Evolutionary conservation across 2,888 invertebrate genomes (phyloP), one percentile per base, ranked within the genome.

Genomic region (Eupithecia abbreviata): DNA sequence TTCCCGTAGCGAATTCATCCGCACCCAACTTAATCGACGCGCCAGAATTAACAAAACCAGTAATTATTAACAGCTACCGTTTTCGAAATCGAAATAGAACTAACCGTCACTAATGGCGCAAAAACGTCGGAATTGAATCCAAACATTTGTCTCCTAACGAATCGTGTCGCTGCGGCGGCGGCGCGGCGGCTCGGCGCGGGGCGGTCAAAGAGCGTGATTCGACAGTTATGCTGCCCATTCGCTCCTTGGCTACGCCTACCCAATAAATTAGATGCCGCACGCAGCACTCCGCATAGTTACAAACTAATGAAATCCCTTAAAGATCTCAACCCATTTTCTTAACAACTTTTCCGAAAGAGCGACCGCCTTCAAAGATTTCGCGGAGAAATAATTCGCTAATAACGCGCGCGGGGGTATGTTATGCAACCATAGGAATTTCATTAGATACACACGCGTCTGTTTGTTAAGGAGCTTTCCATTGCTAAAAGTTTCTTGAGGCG

Each of bases 401-500:
- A 93, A 93, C 94, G 93, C 89, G 88, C 89, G 84, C 91, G 89
- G 93, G 93, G 92, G 91, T 92, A 93, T 92, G 94, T 93, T 94
- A 94, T 94, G 95, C 94, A 94, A 95, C 95, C 95, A 94, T 94
- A 93, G 94, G 95, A 95, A 95, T 95, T 95, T 95, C 95, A 95
- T 95, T 95, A 95, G 93, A 95, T 94, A 95, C 94, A 95, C 94
- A 94, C 95, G 93, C 92, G 94, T 94, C 90, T 95, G 95, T 95
- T 95, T 95, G 95, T 93, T 95, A 95, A 95, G 95, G 93, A 94
- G 94, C 94, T 94, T 95, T 94, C 95, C 94, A 95, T 94, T 95
- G 95, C 94, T 94, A 95, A 95, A 95, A 95, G 95, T 95, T 95
- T 95, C 95, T 95, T 95, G 94, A 95, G 94, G 95, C 95, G 95